A percentile compares a stretch with the other conserved stretches of the same genome.
Conservation (phyloP, 2,113 vertebrate genomes). For the Notarius lentiginosus region DNA sequence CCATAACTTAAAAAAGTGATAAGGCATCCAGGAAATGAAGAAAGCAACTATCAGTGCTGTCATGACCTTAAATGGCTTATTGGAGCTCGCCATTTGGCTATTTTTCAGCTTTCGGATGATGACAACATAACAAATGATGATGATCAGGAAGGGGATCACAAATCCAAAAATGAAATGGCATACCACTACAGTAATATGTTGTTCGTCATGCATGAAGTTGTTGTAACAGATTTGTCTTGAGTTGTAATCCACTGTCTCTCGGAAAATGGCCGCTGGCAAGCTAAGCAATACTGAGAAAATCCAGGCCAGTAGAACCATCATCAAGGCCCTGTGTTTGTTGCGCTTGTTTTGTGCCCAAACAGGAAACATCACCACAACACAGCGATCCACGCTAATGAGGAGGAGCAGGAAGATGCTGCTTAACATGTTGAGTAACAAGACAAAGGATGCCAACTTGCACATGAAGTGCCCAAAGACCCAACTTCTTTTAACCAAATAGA, state of each 20-base stretch:
- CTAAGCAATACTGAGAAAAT: slow-evolving; percentile 73
- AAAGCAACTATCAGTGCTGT: slow-evolving; percentile 76
- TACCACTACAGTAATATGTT: slow-evolving; percentile 64
- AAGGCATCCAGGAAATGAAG: slow-evolving; percentile 85
- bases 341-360: slow-evolving; percentile 94
- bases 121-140: slow-evolving; percentile 75
- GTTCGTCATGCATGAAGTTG: slow-evolving; percentile 51
- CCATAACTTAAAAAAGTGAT: slow-evolving; percentile 76
- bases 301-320: slow-evolving; percentile 73
- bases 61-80: slow-evolving; percentile 83
- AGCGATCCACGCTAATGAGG: slow-evolving; percentile 88
- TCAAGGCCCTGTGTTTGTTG: slow-evolving; percentile 69
- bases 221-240: slow-evolving; percentile 72
- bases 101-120: slow-evolving; percentile 73
- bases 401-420: slow-evolving; percentile 89
- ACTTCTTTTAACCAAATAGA: slow-evolving; percentile 65
- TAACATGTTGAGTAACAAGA: slow-evolving; percentile 90
- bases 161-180: slow-evolving; percentile 77
- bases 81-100: slow-evolving; percentile 70
- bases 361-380: slow-evolving; percentile 81
- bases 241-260: slow-evolving; percentile 58
- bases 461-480: slow-evolving; percentile 84
- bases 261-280: slow-evolving; percentile 75
- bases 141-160: slow-evolving; percentile 74
- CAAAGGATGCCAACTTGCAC: slow-evolving; percentile 83